Percentiles rank a stretch among this genome's conserved stretches.
Evolutionary conservation across 2,797 vertebrate species (phyloP).

Genomic region (Anolis apletophallus): DNA sequence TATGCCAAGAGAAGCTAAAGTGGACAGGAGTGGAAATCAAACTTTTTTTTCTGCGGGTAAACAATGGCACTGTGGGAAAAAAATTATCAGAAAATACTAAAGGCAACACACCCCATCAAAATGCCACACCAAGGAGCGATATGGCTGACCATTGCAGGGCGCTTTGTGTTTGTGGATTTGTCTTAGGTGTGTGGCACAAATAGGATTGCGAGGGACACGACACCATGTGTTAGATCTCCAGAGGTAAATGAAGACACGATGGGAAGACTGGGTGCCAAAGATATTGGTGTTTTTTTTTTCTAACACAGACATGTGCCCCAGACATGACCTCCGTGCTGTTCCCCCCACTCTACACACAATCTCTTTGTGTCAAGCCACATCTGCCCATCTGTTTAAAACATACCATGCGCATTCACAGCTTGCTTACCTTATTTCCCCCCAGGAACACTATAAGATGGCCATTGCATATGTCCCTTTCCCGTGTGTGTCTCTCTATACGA

Average conservation of each 20-base stretch:
- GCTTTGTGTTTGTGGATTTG: neutral
- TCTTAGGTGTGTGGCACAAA: neutral
- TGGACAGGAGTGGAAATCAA: too few species aligned
- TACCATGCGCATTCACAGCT: neutral
- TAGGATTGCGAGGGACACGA: accelerated
- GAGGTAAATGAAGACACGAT: neutral
- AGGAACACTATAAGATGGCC: neutral
- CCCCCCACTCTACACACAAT: neutral
- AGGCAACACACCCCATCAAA: too few species aligned
- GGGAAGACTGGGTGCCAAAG: too few species aligned
- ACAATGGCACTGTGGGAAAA: neutral
- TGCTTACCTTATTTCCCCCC: too few species aligned
- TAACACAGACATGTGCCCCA: neutral
- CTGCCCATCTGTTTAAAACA: neutral
- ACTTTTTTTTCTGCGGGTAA: too few species aligned
- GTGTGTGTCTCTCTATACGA: neutral
- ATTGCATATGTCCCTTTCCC: neutral
- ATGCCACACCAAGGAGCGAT: neutral
- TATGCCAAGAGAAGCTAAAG: too few species aligned
- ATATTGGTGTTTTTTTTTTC: too few species aligned
- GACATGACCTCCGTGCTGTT: too few species aligned
- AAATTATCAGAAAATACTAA: too few species aligned
- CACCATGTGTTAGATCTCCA: neutral
- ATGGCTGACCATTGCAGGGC: accelerated
- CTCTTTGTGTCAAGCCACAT: neutral